These are phyloP conservation scores for Branchinecta lynchi DNA, from an alignment of 1,140 invertebrate species.

Conservation along the genomic window DNA sequence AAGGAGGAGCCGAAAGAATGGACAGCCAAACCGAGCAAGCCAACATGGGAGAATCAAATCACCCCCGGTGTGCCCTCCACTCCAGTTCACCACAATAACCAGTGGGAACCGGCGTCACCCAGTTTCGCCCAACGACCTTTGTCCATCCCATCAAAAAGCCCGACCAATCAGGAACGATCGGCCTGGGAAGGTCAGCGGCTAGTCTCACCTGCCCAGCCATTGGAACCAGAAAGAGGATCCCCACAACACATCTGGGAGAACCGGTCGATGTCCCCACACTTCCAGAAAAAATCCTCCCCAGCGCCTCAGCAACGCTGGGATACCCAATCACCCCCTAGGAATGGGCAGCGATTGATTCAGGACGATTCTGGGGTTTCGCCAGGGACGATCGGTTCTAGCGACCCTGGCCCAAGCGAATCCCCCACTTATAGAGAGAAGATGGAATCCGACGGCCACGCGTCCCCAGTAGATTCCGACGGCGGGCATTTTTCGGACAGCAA, in stretches of 20 bases:
- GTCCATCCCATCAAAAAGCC: background rate
- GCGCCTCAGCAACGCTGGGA: background rate
- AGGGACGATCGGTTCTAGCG: slow-evolving; percentile 16
- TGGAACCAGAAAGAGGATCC: slow-evolving; percentile 11
- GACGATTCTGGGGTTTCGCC: slow-evolving; percentile 21
- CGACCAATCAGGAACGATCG: background rate
- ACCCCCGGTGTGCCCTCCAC: background rate
- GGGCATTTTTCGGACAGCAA: slow-evolving; percentile 15
- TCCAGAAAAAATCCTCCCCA: background rate
- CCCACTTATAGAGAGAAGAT: slow-evolving; percentile 14
- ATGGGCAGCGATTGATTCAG: background rate
- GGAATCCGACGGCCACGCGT: slow-evolving; percentile 10
- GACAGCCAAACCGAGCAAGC: background rate
- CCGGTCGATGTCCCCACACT: background rate
- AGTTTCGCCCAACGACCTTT: background rate
- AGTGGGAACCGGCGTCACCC: background rate
- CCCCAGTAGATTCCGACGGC: slow-evolving; percentile 12
- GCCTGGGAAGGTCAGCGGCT: slow-evolving; percentile 10
- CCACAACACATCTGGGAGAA: slow-evolving; percentile 1
- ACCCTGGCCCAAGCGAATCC: slow-evolving; percentile 11
- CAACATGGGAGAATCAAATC: background rate
- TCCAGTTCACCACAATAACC: background rate
- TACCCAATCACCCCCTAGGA: slow-evolving; percentile 7
- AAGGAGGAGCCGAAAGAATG: slow-evolving; percentile 6
- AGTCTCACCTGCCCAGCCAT: background rate